Base-by-base conservation (phyloP, 2,113 vertebrate genomes). In the Hystrix cristata region DNA sequence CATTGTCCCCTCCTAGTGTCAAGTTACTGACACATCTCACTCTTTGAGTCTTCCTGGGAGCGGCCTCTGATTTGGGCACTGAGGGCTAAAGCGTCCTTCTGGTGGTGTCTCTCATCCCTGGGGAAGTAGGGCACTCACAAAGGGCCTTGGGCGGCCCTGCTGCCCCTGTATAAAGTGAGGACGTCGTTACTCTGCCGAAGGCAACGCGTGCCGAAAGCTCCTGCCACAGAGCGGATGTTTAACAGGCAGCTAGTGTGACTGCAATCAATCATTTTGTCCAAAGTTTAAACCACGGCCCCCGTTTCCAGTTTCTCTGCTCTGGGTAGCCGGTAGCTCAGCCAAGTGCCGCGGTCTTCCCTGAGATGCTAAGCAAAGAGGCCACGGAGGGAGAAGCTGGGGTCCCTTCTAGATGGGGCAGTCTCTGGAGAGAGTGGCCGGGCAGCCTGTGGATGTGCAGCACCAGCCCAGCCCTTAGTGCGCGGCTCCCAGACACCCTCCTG, bases 111-210 rank as follows among this genome's bases (percentile, higher is more conserved):
- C 34, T 64, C 60, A 81, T 31, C 25, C 31, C 10, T 25, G 46
- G 60, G 38, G 18, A 82, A 3, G 46, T 25, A 51, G 38, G 34
- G 74, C 14, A 29, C 85, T 57, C 14, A 18, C 2, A 0, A 38
- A 59, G 27, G 81, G 48, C 31, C 51, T 38, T 87, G 4, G 34
- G 51, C 57, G 27, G 27, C 57, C 23, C 62, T 10, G 11, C 15
- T 69, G 53, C 31, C 43, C n/a, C 15, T 38, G 5, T 43, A 25
- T 14, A 7, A 87, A 14, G 69, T 1, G 3, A 7, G 23, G 34
- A 1, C 5, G 29, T 0, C 0, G 15, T 57, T 0, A 79, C 11
- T 1, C 27, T 15, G 60, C 43, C 29, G 1, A 19, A 53, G n/a
- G 34, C 48, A 53, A 38, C 2, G 11, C 0, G 4, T 25, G 5